phyloP scores from a whole-genome alignment of 2,888 invertebrate species.

The Spodoptera exigua region DNA sequence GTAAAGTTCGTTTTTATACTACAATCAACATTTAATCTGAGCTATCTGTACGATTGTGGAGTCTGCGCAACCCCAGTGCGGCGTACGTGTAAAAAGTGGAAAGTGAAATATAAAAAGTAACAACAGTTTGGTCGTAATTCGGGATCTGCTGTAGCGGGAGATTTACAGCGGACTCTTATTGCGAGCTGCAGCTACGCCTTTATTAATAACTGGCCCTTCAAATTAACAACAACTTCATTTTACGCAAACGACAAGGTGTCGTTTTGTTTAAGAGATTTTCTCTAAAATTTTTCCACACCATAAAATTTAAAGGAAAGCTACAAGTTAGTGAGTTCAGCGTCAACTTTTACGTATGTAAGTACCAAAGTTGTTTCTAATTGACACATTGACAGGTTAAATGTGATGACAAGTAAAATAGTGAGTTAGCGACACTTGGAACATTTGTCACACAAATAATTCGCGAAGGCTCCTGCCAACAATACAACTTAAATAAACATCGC shows the following conservation, averaged over 20 bases:
- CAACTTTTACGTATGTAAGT: no score
- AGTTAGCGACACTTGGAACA: slow-evolving; percentile 17
- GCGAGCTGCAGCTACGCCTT: slow-evolving; percentile 60
- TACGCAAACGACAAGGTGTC: no score
- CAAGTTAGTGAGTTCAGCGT: no score
- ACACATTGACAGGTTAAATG: background rate
- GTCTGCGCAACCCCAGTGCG: slow-evolving; percentile 62
- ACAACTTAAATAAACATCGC: slow-evolving; percentile 16
- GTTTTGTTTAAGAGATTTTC: no score
- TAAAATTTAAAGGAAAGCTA: no score
- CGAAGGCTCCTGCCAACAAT: slow-evolving; percentile 16
- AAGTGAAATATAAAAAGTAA: slow-evolving; percentile 86
- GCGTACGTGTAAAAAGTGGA: slow-evolving; percentile 80
- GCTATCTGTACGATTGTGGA: slow-evolving; percentile 35
- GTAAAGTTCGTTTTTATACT: no score
- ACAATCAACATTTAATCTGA: background rate
- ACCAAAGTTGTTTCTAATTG: background rate
- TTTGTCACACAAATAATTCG: slow-evolving; percentile 21
- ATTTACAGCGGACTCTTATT: slow-evolving; percentile 81
- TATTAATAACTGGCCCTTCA: slow-evolving; percentile 63
- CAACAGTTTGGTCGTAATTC: slow-evolving; percentile 75
- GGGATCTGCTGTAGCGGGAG: slow-evolving; percentile 78
- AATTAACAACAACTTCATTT: no score
- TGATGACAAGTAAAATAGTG: background rate
- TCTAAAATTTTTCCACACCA: no score